These are phyloP conservation scores for Eciton burchellii DNA, from an alignment of 1,140 invertebrate genomes.

Conservation along the genomic window DNA sequence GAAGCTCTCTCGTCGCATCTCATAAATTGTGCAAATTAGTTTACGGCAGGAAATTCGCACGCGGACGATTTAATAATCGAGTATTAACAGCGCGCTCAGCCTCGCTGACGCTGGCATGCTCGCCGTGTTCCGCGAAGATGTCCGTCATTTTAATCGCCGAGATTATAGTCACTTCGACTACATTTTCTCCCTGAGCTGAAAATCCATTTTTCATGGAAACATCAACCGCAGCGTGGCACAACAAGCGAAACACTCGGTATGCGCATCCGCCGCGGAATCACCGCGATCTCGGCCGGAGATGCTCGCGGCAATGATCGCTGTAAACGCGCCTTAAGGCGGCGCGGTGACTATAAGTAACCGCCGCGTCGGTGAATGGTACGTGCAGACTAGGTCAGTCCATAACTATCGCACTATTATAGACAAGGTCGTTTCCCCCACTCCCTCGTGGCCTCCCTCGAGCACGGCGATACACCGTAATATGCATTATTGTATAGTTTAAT, in stretches of 20 bases:
- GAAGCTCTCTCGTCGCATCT: neutral
- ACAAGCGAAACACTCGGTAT: neutral
- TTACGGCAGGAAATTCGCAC: neutral
- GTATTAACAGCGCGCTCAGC: neutral
- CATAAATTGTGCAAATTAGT: neutral
- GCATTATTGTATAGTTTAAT: conserved; percentile 45
- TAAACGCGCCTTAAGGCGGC: conserved; percentile 27
- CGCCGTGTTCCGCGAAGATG: neutral
- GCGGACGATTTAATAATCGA: conserved; percentile 10
- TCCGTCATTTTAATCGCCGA: neutral
- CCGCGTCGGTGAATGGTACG: conserved; percentile 77
- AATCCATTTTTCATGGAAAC: no score
- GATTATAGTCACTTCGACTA: neutral
- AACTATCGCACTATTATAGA: conserved; percentile 73
- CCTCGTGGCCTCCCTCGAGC: conserved; percentile 9
- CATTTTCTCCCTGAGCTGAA: neutral
- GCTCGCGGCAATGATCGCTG: conserved; percentile 16
- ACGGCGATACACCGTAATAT: conserved; percentile 21
- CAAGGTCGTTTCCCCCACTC: conserved; percentile 74
- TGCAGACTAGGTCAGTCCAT: conserved; percentile 74
- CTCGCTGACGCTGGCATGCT: neutral
- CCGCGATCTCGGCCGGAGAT: conserved; percentile 33
- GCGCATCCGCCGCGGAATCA: neutral
- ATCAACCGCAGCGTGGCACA: neutral
- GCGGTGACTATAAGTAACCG: conserved; percentile 62